These are phyloP conservation scores for Noturus placidus DNA, from an alignment of 2,113 vertebrate genomes.

Conservation along the genomic window DNA sequence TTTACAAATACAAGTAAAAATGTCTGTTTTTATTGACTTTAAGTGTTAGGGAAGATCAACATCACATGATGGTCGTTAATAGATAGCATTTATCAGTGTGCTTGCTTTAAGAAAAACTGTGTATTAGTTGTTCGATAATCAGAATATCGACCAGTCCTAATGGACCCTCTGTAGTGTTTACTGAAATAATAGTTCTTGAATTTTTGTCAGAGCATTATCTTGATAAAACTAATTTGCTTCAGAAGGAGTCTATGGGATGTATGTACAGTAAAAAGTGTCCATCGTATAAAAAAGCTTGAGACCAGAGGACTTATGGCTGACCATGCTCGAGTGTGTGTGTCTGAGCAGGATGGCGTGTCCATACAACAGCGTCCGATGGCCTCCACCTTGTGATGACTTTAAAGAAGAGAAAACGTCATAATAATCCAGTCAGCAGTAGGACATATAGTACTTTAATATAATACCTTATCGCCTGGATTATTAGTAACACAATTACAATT, in stretches of 20 bases:
- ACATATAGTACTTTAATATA: background rate
- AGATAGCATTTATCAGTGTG: no score
- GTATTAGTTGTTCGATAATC: no score
- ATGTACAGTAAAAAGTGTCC: background rate
- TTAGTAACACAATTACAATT: background rate
- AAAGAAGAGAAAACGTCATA: constrained; percentile 19
- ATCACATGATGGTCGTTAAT: no score
- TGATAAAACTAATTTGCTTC: background rate
- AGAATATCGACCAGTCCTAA: no score
- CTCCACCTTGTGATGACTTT: constrained; percentile 89
- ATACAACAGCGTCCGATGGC: constrained; percentile 86
- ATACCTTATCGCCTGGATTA: background rate
- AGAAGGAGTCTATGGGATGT: background rate
- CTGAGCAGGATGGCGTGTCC: constrained; percentile 90
- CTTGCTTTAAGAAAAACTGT: no score
- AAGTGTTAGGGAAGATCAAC: background rate
- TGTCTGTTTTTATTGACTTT: background rate
- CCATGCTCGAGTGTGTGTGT: constrained; percentile 89
- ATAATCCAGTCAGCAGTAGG: background rate
- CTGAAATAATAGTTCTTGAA: background rate
- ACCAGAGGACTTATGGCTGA: constrained; percentile 60
- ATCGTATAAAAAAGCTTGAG: background rate
- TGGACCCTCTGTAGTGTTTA: background rate
- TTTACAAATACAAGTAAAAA: background rate
- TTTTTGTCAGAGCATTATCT: background rate